Evolutionary conservation across 2,113 vertebrate genomes (phyloP).

Genomic region (Alethe diademata): DNA sequence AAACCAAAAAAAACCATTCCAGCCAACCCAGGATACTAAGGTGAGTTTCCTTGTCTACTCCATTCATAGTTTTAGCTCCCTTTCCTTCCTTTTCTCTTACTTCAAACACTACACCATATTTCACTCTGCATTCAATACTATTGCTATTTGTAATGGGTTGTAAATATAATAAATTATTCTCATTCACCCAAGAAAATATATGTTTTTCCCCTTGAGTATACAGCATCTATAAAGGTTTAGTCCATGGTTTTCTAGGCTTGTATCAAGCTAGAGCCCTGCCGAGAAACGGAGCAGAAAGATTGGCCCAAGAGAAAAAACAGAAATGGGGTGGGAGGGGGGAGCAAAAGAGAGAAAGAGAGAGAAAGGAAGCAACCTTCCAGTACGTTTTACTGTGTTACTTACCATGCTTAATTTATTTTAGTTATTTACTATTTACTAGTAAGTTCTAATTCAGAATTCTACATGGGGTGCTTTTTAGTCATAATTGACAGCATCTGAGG

Average conservation of each 20-base stretch:
- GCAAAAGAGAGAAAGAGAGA: background rate
- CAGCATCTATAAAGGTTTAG: background rate
- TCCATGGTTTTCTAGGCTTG: background rate
- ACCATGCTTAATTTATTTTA: background rate
- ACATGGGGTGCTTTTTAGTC: background rate
- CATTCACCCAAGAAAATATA: background rate
- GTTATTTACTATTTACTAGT: background rate
- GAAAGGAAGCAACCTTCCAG: background rate
- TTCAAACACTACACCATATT: background rate
- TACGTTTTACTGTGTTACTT: background rate
- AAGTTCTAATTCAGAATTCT: background rate
- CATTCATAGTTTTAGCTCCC: background rate
- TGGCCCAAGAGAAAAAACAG: background rate
- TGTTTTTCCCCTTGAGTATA: background rate
- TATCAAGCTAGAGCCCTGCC: background rate
- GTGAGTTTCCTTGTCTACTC: background rate
- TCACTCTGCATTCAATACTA: background rate
- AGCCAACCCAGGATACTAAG: background rate
- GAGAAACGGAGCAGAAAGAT: background rate
- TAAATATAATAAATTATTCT: background rate
- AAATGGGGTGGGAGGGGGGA: accelerated
- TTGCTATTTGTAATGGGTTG: background rate
- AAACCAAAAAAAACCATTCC: background rate
- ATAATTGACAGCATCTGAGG: background rate
- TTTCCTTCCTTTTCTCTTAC: background rate